phyloP scores from a whole-genome alignment of 64 coral and sea anemone species.

The Trachythela sp. region DNA sequence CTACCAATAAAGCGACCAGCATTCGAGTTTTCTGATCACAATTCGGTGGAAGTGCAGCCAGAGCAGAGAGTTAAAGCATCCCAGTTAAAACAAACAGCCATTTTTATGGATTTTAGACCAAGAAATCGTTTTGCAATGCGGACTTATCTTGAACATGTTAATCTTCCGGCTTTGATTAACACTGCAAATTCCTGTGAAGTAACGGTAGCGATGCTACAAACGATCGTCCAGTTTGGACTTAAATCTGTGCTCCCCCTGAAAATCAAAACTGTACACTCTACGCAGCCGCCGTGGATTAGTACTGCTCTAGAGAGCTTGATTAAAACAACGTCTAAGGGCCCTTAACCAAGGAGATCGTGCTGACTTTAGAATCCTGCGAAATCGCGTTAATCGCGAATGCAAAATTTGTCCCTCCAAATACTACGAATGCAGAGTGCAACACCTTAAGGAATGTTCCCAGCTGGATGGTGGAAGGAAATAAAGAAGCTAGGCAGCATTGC shows the following conservation, averaged over 20 bases:
- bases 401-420: conserved; percentile 42
- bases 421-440: conserved; percentile 38
- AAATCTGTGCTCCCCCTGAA: background rate
- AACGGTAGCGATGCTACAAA: too few relatives aligned
- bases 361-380: conserved; percentile 26
- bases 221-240: too few relatives aligned
- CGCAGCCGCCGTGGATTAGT: conserved; percentile 33
- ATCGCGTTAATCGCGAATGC: conserved; percentile 12
- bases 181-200: too few relatives aligned
- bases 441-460: conserved; percentile 30
- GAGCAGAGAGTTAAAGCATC: too few relatives aligned
- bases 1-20: too few relatives aligned
- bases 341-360: background rate
- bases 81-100: too few relatives aligned
- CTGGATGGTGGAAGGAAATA: conserved; percentile 39
- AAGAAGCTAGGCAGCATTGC: background rate
- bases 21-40: too few relatives aligned
- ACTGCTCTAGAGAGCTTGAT: conserved; percentile 14
- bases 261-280: conserved; percentile 33
- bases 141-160: too few relatives aligned
- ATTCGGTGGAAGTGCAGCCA: too few relatives aligned
- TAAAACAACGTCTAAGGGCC: conserved; percentile 25
- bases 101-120: too few relatives aligned
- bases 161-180: too few relatives aligned
- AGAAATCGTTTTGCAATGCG: too few relatives aligned